Evolutionary conservation across 2,797 vertebrate genomes (phyloP), one percentile per base, ranked within the genome.

Genomic region (Cyclura pinguis): DNA sequence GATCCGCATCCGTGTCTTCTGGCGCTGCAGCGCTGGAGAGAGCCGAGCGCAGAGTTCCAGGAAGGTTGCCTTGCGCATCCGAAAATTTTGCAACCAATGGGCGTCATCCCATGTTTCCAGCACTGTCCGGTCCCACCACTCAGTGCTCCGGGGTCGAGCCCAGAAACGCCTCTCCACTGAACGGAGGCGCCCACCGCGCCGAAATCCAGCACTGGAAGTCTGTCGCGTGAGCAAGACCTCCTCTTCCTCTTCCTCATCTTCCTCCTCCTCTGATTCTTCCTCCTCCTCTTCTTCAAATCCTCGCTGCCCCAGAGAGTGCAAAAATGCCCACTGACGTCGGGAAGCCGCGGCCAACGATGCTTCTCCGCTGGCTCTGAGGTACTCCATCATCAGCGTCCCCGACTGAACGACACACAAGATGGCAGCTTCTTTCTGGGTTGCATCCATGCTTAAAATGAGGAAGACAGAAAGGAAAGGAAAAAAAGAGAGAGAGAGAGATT

Each of bases 61-160:
- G 80, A 92, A 92, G 0, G 91, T 92, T 0, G 87, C 13, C 72
- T 83, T 86, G 84, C 84, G 59, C 91, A 92, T 92, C 1, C 91
- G 72, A 27, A 92, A 92, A 2, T 92, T 92, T 80, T 92, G 88
- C 27, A 92, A 73, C 91, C 91, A 92, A 35, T 92, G 78, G 4
- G 16, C 6, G 14, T 92, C 91, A 0, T 86, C 85, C 88, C 88
- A 92, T 0, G 88, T 86, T 72, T 89, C 84, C 78, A 92, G 50
- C 1, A 92, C 91, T 0, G 91, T 92, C 27, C 80, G 87, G 47
- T 92, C 88, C 91, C 91, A 92, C 91, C 91, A 92, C 22, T 89
- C 91, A 5, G 91, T 92, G 73, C 88, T 92, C 0, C 91, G 72
- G 1, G 88, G 88, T 1, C 88, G 88, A 0, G 91, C 91, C 91